Evolutionary conservation across 1,140 invertebrate genomes (phyloP), one percentile per base, ranked within the genome.

Genomic region (Atta cephalotes): DNA sequence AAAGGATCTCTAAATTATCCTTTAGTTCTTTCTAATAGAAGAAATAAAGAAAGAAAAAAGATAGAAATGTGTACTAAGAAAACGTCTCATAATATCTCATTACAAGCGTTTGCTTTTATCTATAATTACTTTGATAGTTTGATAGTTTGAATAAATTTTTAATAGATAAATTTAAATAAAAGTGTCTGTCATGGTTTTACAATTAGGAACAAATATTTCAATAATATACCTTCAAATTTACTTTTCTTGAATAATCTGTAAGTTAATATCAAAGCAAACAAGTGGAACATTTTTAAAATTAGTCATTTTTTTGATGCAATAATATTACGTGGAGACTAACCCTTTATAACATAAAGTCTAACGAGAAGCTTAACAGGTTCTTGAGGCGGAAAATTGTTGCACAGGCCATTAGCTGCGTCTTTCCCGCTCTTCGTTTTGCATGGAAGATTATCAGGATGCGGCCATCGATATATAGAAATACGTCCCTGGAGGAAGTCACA

Each of bases 311-410:
- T 66, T 28, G 14, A 2, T n/a, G 31, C 39, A 51, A 5, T 35
- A 6, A 35, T 35, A 35, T 35, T 35, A 35, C 25, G 18, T 70
- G 31, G 3, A 49, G 53, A 63, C 31, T 95, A 95, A 86, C 96
- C 97, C 95, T 96, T 96, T 31, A 99, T 95, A 25, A 98, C 94
- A 94, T 99, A 99, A 0, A 98, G 96, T 74, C 98, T 95, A 4
- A 98, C 96, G 3, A 98, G 92, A 62, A 98, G 96, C 86, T 97
- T 96, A n/a, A 97, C 91, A 6, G 97, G 95, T 84, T 97, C 96
- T 93, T 98, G 97, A 88, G 95, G 95, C 7, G 97, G 96, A 94
- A 97, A 96, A 92, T 97, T 96, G 92, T 96, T 93, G 91, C 96
- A 96, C 87, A 96, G 91, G 76, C 97, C 97, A 92, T 94, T 89